phyloP scores from a whole-genome alignment of 1,140 invertebrate genomes.

The Asbolus verrucosus region DNA sequence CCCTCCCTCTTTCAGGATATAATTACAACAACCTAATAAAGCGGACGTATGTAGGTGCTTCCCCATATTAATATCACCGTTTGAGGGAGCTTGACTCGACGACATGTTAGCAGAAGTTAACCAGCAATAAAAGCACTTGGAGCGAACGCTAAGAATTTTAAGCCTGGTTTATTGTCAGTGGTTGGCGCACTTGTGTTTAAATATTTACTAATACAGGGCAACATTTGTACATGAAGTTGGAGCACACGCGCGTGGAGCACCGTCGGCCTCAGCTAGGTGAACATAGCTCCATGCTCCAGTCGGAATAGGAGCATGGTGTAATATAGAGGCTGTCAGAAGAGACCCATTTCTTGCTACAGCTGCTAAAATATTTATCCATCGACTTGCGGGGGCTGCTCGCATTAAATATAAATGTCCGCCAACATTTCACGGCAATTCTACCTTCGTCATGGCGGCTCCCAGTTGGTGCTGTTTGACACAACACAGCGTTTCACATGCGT shows the following conservation, averaged over 20 bases:
- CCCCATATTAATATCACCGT: constrained; percentile 15
- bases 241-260: constrained; percentile 1
- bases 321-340: constrained; percentile 46
- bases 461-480: constrained; percentile 16
- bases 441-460: constrained; percentile 42
- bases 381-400: constrained; percentile 45
- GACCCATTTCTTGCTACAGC: constrained; percentile 43
- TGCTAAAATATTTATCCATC: constrained; percentile 51
- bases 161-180: constrained; percentile 11
- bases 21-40: constrained; percentile 31
- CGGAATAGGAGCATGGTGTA: constrained; percentile 11
- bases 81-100: constrained; percentile 4
- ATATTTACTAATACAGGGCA: constrained; percentile 27
- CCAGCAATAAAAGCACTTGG: no score
- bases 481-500: constrained; percentile 42
- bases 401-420: constrained; percentile 49
- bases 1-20: neutral
- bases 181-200: neutral
- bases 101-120: no score
- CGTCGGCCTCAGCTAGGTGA: no score
- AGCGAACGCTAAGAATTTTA: no score
- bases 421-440: constrained; percentile 48
- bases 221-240: constrained; percentile 21
- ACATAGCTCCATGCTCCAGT: no score
- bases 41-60: neutral